Base-by-base conservation (phyloP, 2,113 vertebrate species). In the Willisornis vidua region DNA sequence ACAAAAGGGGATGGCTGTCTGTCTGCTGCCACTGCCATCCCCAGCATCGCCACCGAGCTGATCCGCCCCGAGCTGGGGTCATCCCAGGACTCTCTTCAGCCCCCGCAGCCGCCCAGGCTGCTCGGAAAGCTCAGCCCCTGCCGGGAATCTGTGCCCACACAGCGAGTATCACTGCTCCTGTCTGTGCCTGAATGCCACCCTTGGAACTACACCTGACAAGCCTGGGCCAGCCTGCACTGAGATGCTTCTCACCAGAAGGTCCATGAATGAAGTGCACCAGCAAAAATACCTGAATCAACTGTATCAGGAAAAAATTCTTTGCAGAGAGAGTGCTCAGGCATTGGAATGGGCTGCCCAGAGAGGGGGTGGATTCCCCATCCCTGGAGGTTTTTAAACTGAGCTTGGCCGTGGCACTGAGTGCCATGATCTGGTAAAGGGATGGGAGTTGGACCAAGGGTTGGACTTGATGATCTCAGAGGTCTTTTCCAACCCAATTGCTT, bases 71-170 rank as follows among this genome's bases (percentile, higher is more conserved):
- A 37, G 62, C 33, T 18, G n/a, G 46, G 76, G 72, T n/a, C 1
- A 0, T 10, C 29, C 35, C 55, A 39, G 77, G 77, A 70, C 57
- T 61, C 72, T 6, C 63, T 58, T 19, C 78, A 82, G 46, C 62
- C 43, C 43, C 23, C 37, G 1, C 12, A 15, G 49, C 16, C 22
- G 4, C 7, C 63, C 45, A 3, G 26, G 37, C 76, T 33, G 68
- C 49, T 41, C 2, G 0, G 3, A 58, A 10, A 70, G 59, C 28
- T 12, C 11, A 10, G 55, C 3, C 52, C 39, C 3, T 24, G 59
- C 23, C 0, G 0, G 9, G 2, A 8, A 14, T 0, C 41, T 23
- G 39, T 1, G 48, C 6, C 61, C 45, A 8, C 29, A 8, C 1
- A 12, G 57, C 0, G 8, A 61, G 9, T 0, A 25, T 8, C 37